Evolutionary conservation across 2,113 vertebrate species (phyloP), one percentile per base, ranked within the genome.

Genomic region (Psittacara wagleri): DNA sequence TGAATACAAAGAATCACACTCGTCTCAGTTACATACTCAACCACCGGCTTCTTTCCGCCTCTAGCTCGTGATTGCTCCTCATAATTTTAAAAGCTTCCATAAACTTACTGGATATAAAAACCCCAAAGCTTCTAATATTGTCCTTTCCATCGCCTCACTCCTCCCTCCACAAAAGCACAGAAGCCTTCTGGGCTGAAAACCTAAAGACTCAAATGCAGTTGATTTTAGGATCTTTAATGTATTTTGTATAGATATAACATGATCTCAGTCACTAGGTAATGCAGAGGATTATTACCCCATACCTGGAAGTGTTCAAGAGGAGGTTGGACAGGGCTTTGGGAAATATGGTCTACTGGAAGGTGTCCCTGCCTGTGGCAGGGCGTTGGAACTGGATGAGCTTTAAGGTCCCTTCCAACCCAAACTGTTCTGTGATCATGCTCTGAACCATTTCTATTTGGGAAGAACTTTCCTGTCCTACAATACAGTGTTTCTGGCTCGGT

Each of bases 51-150:
- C 77, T 83, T 92, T 92, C 88, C 0, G 0, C 73, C 43, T 64
- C 73, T 64, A 80, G 24, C 55, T 94, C 57, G 35, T 72, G 66
- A 54, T 69, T 76, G 28, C 67, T 75, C 74, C 69, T 94, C 92
- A 89, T 94, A 86, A 90, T 88, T 96, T 96, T 74, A 84, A 91
- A 91, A 83, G 8, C n/a, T 82, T 89, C 66, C 81, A 94, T 76
- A 83, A 90, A 84, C 44, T 87, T 89, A 9, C 52, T 2, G 2
- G 27, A 77, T 80, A 43, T 63, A 17, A 80, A 80, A 76, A 67
- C 39, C 25, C 0, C 0, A 54, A 66, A 16, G 11, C 37, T 78
- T 83, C 73, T 84, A 69, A 64, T 64, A 72, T 12, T n/a, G 17
- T 46, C 24, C 6, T 92, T 88, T 86, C 61, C 9, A 66, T 63